Percentiles rank a stretch among this genome's conserved stretches.
These are phyloP conservation scores for Promerops cafer DNA, from an alignment of 2,113 vertebrate genomes.

Conservation along the genomic window DNA sequence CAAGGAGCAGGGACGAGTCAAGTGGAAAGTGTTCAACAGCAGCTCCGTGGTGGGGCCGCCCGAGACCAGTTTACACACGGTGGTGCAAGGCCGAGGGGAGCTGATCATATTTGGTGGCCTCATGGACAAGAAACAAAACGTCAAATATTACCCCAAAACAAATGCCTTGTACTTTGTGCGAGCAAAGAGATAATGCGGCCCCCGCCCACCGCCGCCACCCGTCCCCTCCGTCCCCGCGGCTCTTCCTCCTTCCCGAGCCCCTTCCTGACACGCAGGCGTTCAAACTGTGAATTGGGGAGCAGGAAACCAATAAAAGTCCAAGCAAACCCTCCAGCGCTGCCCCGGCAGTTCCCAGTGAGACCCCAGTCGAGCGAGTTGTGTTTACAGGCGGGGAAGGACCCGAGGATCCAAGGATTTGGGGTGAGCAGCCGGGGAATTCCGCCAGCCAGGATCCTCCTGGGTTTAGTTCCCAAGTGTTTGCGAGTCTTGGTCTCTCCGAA, in stretches of 20 bases:
- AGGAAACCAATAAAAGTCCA: conserved; percentile 45
- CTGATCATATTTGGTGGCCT: conserved; percentile 96
- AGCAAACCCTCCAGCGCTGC: conserved; percentile 13
- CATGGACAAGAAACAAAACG: conserved; percentile 99
- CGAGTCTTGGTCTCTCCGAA: fast-evolving
- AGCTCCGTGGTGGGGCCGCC: conserved; percentile 90
- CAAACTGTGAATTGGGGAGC: conserved; percentile 63
- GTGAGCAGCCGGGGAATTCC: neutral
- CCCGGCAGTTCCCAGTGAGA: neutral
- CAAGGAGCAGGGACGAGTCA: conserved; percentile 80
- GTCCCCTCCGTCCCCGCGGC: neutral
- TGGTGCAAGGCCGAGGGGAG: conserved; percentile 94
- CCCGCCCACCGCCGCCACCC: neutral
- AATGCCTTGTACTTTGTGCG: conserved; percentile 99
- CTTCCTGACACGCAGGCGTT: conserved; percentile 6
- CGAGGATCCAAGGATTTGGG: neutral
- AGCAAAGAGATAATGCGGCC: conserved; percentile 91
- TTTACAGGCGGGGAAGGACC: conserved; percentile 39
- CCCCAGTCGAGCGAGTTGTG: neutral
- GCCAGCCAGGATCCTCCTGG: neutral
- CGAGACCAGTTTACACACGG: conserved; percentile 96
- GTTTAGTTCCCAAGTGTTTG: neutral
- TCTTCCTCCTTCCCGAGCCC: conserved; percentile 21
- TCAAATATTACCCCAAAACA: conserved; percentile 98
- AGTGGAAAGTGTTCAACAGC: conserved; percentile 89